These are phyloP conservation scores for Catharus ustulatus DNA, from an alignment of 2,797 vertebrate species.

Conservation along the genomic window DNA sequence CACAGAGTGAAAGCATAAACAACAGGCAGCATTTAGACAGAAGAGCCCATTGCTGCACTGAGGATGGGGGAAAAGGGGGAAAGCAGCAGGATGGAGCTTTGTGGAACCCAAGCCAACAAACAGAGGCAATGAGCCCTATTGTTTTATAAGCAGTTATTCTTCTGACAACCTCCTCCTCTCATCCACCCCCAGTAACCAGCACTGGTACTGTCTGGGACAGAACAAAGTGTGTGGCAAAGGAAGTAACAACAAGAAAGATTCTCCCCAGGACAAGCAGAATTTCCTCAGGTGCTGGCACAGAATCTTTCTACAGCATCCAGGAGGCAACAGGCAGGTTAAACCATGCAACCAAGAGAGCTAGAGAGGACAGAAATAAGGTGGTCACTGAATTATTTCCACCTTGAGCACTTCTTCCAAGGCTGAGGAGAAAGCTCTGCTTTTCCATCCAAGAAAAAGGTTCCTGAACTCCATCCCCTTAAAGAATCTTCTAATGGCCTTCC, in stretches of 20 bases:
- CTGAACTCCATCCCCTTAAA: background rate
- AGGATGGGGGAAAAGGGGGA: background rate
- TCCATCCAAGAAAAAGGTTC: background rate
- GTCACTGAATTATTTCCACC: background rate
- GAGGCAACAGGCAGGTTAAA: background rate
- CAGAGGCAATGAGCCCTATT: background rate
- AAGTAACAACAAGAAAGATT: background rate
- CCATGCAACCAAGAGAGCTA: background rate
- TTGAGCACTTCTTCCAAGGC: background rate
- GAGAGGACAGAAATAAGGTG: background rate
- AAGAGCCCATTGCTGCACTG: background rate
- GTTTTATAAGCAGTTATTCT: background rate
- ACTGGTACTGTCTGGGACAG: background rate
- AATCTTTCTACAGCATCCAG: background rate
- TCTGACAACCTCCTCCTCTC: background rate
- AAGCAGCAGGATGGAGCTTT: background rate
- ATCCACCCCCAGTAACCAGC: background rate
- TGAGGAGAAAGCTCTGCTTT: background rate
- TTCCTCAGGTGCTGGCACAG: background rate
- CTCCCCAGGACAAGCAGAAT: accelerated
- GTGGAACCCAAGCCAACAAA: background rate
- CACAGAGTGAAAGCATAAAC: background rate
- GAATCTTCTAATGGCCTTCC: background rate
- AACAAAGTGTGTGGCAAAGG: background rate
- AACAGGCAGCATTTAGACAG: background rate